Base-by-base conservation (phyloP, 2,113 vertebrate species). In the Nesoenas mayeri region DNA sequence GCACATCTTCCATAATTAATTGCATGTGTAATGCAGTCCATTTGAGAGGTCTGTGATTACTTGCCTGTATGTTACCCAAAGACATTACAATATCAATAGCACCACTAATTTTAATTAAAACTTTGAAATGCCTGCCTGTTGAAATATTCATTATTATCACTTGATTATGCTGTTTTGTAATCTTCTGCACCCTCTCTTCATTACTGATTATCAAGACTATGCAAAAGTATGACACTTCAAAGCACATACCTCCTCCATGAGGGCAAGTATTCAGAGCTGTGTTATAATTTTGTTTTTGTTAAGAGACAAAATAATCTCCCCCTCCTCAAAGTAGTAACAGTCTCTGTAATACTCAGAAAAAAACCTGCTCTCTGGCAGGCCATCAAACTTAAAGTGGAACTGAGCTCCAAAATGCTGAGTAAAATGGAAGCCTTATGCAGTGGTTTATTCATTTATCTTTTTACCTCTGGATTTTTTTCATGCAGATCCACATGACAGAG, bases 31-130 rank as follows among this genome's bases (percentile, higher is more conserved):
- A 96, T 96, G 91, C 74, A 93, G 95, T 91, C 95, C 97, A 78
- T 97, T 96, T 97, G 96, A 91, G 96, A 98, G 44, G 87, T 85
- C 91, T 97, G 79, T 97, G 97, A 98, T 98, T 98, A 96, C 92
- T 97, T 92, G 88, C 77, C 82, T 97, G 51, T 91, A 93, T 95
- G 94, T 97, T 97, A 97, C 93, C 95, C 15, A 32, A 97, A 97
- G 93, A 96, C 85, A 97, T 97, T 97, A 97, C 85, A 97, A 96
- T 98, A 97, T 97, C 96, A 97, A 91, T 97, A 96, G 96, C 79
- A 88, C 77, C 89, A 84, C 89, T 98, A 97, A 97, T 98, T 98
- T 98, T 98, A 98, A 98, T 98, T 98, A 97, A 98, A 98, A 97
- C 93, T 97, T 97, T 70, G 82, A 97, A 98, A 97, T 92, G 90